phyloP scores from a whole-genome alignment of 2,113 vertebrate genomes.

The Steatornis caripensis region DNA sequence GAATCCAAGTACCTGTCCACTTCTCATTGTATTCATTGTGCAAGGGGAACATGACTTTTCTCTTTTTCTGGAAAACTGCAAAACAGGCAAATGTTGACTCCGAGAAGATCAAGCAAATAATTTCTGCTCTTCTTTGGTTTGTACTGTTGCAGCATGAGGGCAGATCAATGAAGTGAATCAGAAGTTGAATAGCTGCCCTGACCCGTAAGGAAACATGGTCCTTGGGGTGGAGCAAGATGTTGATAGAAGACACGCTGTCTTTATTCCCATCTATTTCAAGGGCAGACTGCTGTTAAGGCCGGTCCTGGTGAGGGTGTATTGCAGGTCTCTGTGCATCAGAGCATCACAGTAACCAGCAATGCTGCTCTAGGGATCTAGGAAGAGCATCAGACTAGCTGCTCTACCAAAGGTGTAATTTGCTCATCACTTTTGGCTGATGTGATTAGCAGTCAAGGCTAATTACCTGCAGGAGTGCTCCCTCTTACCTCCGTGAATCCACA shows the following conservation, averaged over 20 bases:
- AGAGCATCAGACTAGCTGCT: not conserved
- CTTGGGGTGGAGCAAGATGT: not conserved
- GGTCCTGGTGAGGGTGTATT: not conserved
- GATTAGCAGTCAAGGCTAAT: slow-evolving; percentile 53
- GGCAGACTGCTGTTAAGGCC: not conserved
- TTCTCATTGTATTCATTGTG: fast-evolving
- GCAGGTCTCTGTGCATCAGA: not conserved
- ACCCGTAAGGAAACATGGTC: not conserved
- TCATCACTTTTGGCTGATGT: slow-evolving; percentile 38
- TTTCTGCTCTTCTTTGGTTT: not conserved
- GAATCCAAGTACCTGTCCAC: not conserved
- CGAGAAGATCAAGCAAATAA: not conserved
- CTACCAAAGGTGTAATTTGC: slow-evolving; percentile 21
- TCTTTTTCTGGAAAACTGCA: not conserved
- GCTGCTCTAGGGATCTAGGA: not conserved
- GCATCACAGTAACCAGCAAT: not conserved
- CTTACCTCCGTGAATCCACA: not conserved
- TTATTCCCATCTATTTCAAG: not conserved
- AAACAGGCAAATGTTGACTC: not conserved
- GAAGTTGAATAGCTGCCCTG: not conserved
- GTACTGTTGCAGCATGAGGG: not conserved
- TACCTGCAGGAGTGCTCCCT: slow-evolving; percentile 19
- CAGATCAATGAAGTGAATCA: not conserved
- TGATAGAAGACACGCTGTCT: fast-evolving
- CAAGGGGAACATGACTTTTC: not conserved